These are phyloP conservation scores for Darevskia mixta DNA, from an alignment of 2,797 vertebrate species.

Conservation along the genomic window DNA sequence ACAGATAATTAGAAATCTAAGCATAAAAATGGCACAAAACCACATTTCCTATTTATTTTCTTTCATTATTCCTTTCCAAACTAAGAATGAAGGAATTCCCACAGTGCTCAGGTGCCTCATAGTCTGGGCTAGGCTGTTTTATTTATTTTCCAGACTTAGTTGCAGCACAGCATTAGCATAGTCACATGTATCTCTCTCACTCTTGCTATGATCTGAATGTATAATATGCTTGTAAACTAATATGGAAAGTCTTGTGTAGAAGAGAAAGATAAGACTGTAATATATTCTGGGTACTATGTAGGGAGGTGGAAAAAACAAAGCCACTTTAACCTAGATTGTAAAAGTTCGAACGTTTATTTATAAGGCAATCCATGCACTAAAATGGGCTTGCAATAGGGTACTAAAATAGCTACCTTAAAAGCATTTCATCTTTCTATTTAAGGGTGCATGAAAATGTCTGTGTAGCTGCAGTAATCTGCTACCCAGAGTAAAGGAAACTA, in stretches of 20 bases:
- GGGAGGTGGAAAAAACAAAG: not conserved
- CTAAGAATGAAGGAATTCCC: not conserved
- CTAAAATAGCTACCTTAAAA: slow-evolving; percentile 2
- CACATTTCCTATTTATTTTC: not conserved
- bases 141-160: not conserved
- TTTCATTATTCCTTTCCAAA: not conserved
- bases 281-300: not conserved
- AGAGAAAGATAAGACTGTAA: not conserved
- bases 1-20: not conserved
- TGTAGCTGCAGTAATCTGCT: not conserved
- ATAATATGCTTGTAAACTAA: slow-evolving; percentile 1
- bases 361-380: slow-evolving; percentile 3
- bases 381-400: not conserved
- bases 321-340: slow-evolving; percentile 16
- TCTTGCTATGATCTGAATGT: not conserved
- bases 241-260: slow-evolving; percentile 1
- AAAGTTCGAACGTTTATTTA: not conserved
- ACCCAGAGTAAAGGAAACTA: not conserved
- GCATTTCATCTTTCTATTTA: slow-evolving; percentile 9
- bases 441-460: not conserved
- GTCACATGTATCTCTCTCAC: not conserved
- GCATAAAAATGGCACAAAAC: not conserved
- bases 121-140: not conserved
- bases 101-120: not conserved
- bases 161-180: not conserved